Evolutionary conservation across 1,140 invertebrate genomes (phyloP).

Genomic region (Trypoxylus dichotomus): DNA sequence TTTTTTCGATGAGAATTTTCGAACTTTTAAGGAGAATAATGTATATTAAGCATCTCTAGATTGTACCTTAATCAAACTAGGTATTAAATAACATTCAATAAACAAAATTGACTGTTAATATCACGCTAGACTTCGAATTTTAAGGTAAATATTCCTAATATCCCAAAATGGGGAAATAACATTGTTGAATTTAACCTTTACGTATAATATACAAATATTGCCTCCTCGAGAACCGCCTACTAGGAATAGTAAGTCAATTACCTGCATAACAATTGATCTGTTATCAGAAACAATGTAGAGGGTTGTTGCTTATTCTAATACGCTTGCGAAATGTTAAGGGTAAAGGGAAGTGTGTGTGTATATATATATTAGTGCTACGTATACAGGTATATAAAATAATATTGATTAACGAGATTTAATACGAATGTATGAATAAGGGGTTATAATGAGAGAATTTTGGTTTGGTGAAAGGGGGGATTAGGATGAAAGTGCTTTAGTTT

Average conservation of each 20-base stretch:
- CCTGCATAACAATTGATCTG: neutral
- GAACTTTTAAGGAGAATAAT: too few relatives aligned
- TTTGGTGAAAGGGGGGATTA: too few relatives aligned
- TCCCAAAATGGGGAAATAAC: neutral
- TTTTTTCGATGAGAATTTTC: too few relatives aligned
- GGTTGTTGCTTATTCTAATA: neutral
- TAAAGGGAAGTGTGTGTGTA: neutral
- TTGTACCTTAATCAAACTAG: too few relatives aligned
- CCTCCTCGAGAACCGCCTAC: neutral
- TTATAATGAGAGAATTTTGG: too few relatives aligned
- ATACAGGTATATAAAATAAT: neutral
- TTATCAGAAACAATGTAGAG: neutral
- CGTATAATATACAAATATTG: too few relatives aligned
- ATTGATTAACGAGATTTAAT: too few relatives aligned
- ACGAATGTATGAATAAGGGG: too few relatives aligned
- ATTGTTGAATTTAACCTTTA: neutral
- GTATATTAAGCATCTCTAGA: too few relatives aligned
- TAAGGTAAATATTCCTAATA: neutral
- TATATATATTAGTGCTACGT: neutral
- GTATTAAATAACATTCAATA: too few relatives aligned
- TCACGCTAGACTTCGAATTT: neutral
- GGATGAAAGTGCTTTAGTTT: too few relatives aligned
- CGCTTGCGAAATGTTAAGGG: neutral
- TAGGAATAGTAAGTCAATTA: neutral
- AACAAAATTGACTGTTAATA: too few relatives aligned